phyloP scores from a whole-genome alignment of 2,113 vertebrate species.

The Dipodomys spectabilis region DNA sequence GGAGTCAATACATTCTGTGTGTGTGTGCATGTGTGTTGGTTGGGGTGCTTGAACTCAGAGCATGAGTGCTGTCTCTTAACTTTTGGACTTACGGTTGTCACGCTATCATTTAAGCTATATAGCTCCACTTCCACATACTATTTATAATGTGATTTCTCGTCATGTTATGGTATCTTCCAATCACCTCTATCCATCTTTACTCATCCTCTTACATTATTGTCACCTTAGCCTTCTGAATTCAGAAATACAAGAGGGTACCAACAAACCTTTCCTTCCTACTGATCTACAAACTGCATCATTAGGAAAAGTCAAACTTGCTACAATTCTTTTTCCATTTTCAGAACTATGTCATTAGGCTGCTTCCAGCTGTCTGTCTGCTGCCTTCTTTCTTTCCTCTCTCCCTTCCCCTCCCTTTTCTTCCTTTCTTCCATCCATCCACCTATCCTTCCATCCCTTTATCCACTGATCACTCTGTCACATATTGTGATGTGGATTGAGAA shows the following conservation, averaged over 20 bases:
- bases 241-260: too few relatives aligned
- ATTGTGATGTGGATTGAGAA: not conserved
- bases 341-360: not conserved
- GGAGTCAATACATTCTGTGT: not conserved
- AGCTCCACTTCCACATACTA: not conserved
- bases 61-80: too few relatives aligned
- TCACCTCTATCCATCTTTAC: not conserved
- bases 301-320: not conserved
- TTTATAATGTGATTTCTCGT: conserved; percentile 17
- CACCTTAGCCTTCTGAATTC: not conserved
- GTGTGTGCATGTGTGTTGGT: too few relatives aligned
- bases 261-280: not conserved
- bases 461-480: not conserved
- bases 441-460: not conserved
- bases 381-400: not conserved
- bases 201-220: not conserved
- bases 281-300: not conserved
- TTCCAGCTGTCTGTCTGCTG: not conserved
- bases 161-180: not conserved
- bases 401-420: too few relatives aligned
- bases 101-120: too few relatives aligned
- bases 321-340: not conserved
- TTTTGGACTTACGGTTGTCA: too few relatives aligned
- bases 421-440: not conserved
- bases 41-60: too few relatives aligned